A percentile compares a stretch with the other conserved stretches of the same genome.
Conservation (phyloP, 2,888 invertebrate species). For the Cataglyphis livida region DNA sequence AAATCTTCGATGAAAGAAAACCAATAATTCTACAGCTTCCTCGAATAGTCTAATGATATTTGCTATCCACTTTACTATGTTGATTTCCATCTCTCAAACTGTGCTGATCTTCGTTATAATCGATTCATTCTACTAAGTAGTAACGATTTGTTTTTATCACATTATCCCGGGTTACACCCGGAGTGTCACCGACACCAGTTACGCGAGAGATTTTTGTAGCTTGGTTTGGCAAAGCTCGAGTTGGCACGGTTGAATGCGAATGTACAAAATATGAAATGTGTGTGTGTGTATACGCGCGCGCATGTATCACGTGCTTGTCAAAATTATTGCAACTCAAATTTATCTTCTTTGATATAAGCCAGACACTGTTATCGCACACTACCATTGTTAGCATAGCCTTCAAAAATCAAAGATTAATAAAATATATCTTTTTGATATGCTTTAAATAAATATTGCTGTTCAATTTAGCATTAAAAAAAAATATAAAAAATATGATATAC, state of each 20-base stretch:
- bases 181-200: conserved; percentile 34
- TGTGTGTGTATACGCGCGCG: no score
- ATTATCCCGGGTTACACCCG: conserved; percentile 45
- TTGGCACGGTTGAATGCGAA: conserved; percentile 19
- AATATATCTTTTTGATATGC: neutral
- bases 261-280: conserved; percentile 6
- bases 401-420: conserved; percentile 24
- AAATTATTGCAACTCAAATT: conserved; percentile 36
- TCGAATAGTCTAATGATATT: conserved; percentile 59
- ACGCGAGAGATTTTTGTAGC: conserved; percentile 36
- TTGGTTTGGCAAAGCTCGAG: neutral
- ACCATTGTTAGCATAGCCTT: conserved; percentile 10
- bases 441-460: neutral
- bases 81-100: conserved; percentile 39
- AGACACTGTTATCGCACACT: conserved; percentile 14
- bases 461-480: neutral
- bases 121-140: conserved; percentile 59
- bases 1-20: conserved; percentile 69
- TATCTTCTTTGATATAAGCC: conserved; percentile 31
- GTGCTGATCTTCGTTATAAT: conserved; percentile 58
- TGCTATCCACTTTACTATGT: neutral
- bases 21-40: conserved; percentile 78
- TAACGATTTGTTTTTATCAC: conserved; percentile 56
- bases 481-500: neutral
- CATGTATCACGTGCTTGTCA: neutral